Evolutionary conservation across 2,113 vertebrate genomes (phyloP).

Genomic region (Hypanus sabinus): DNA sequence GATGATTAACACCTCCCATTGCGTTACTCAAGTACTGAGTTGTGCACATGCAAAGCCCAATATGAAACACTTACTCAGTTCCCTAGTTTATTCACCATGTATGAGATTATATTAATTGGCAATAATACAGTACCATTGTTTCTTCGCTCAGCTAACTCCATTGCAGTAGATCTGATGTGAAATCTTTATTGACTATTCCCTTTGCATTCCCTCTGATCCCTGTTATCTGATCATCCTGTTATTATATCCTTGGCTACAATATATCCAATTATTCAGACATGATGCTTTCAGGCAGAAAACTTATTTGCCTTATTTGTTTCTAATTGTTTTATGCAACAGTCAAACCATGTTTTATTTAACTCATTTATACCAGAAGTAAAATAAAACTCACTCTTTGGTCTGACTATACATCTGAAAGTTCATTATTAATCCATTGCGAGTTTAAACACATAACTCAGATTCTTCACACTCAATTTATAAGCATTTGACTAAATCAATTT

Average conservation of each 20-base stretch:
- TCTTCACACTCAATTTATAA: constrained; percentile 3
- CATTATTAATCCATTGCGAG: background rate
- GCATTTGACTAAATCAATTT: too few species aligned
- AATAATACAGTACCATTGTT: too few species aligned
- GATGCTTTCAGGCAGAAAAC: background rate
- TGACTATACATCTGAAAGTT: background rate
- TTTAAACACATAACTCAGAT: background rate
- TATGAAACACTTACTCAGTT: background rate
- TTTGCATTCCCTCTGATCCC: too few species aligned
- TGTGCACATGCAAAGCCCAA: background rate
- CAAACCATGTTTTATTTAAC: background rate
- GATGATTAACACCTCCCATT: background rate
- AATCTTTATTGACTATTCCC: background rate
- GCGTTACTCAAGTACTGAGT: background rate
- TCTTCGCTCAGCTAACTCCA: background rate
- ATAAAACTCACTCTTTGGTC: background rate
- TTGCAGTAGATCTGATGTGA: background rate
- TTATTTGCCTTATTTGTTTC: background rate
- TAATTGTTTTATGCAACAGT: background rate
- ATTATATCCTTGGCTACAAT: background rate
- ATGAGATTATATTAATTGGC: background rate
- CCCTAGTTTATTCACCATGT: background rate
- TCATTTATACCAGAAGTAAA: background rate
- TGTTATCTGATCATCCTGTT: too few species aligned
- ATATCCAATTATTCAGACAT: background rate